A percentile compares a stretch with the other conserved stretches of the same genome.
phyloP scores from a whole-genome alignment of 2,797 vertebrate genomes.

The Mycteria americana region DNA sequence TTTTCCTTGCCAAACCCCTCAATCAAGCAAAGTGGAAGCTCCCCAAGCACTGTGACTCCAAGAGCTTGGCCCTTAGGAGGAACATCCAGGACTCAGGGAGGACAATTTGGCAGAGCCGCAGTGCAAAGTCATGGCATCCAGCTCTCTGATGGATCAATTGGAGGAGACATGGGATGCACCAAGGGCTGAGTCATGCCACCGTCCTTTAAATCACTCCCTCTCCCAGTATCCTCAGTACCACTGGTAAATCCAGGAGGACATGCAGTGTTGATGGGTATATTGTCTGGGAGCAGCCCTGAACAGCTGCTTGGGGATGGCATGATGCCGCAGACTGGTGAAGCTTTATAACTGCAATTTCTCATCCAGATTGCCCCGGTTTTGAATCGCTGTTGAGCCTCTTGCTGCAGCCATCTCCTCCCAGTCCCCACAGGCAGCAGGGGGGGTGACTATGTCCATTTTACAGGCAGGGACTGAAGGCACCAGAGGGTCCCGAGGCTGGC shows the following conservation, averaged over 20 bases:
- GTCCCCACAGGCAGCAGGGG: not conserved
- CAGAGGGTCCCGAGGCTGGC: rapidly evolving
- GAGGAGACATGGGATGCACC: not conserved
- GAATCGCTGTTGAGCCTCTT: rapidly evolving
- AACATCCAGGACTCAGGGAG: rapidly evolving
- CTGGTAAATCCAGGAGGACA: not conserved
- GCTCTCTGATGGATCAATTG: not conserved
- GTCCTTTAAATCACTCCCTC: not conserved
- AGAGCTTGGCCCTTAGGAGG: not conserved
- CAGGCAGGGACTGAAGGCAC: not conserved
- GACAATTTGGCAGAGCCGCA: not conserved
- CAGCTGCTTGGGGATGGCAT: rapidly evolving
- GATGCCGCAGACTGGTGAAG: not conserved
- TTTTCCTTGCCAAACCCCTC: not conserved
- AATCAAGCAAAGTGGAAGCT: not conserved
- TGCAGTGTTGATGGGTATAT: rapidly evolving
- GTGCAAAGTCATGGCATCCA: not conserved
- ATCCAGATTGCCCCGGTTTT: not conserved
- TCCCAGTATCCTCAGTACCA: not conserved
- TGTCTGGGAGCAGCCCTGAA: not conserved
- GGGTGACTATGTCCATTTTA: not conserved
- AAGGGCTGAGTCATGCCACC: not conserved
- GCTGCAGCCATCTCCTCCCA: not conserved
- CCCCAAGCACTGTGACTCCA: not conserved
- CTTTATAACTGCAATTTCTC: not conserved